Evolutionary conservation across 2,888 invertebrate species (phyloP).

Genomic region (Metallyticus violacea): DNA sequence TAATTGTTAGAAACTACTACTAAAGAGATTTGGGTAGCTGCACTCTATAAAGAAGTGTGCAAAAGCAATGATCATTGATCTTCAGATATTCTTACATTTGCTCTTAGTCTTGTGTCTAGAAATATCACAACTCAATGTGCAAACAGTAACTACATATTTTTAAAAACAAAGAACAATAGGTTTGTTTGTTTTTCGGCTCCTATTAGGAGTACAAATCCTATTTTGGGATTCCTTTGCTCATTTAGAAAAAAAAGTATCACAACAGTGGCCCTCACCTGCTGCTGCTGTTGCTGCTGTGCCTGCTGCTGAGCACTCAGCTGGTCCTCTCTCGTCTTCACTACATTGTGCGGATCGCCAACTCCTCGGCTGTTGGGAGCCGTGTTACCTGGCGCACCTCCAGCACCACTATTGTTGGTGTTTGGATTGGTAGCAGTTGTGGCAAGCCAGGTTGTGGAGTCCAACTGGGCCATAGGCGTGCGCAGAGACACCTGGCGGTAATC

Average conservation of each 20-base stretch:
- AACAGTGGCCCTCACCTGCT: background rate
- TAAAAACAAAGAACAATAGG: no score
- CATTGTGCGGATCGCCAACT: conserved; percentile 6
- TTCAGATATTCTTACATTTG: no score
- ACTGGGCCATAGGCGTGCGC: conserved; percentile 31
- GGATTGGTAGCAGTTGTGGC: conserved; percentile 21
- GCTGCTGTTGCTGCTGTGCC: background rate
- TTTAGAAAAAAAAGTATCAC: background rate
- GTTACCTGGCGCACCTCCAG: background rate
- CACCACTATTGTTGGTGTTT: conserved; percentile 8
- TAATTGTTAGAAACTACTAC: no score
- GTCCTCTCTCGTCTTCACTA: background rate
- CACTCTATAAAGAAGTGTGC: no score
- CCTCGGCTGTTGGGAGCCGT: background rate
- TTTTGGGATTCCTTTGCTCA: no score
- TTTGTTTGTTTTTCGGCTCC: no score
- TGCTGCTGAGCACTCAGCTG: conserved; percentile 6
- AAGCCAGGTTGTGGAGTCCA: conserved; percentile 34
- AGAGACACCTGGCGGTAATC: conserved; percentile 32
- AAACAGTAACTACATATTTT: no score
- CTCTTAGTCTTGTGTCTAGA: no score
- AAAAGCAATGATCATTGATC: no score
- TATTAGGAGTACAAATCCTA: no score
- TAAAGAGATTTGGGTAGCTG: no score
- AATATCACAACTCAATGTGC: no score